These are phyloP conservation scores for Invenusta paracnida DNA, from an alignment of 2,888 invertebrate genomes.

Conservation along the genomic window DNA sequence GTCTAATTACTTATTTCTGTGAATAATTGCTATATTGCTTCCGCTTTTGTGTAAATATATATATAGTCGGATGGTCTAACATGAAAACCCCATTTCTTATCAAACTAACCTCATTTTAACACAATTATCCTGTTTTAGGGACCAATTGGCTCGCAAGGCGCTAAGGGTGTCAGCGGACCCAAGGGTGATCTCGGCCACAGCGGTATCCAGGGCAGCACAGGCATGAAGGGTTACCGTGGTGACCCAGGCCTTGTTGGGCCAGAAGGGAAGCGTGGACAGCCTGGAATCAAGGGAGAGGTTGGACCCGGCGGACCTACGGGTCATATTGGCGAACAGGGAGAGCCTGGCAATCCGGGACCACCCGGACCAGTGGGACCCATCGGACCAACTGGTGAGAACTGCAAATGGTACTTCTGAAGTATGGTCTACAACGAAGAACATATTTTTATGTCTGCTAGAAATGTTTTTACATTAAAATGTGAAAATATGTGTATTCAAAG, in stretches of 20 bases:
- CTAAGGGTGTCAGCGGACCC: neutral
- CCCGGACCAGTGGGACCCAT: neutral
- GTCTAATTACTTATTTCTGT: too few relatives aligned
- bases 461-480: too few relatives aligned
- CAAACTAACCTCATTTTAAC: too few relatives aligned
- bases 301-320: constrained; percentile 41
- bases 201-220: constrained; percentile 36
- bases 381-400: neutral
- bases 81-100: too few relatives aligned
- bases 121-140: too few relatives aligned
- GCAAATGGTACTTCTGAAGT: too few relatives aligned
- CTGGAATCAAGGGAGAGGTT: constrained; percentile 33
- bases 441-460: too few relatives aligned
- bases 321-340: constrained; percentile 21
- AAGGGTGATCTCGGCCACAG: constrained; percentile 40
- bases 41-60: too few relatives aligned
- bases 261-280: constrained; percentile 40
- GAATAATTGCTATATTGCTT: too few relatives aligned
- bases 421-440: too few relatives aligned
- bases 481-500: too few relatives aligned
- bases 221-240: constrained; percentile 39
- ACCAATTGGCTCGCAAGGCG: constrained; percentile 31
- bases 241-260: constrained; percentile 35
- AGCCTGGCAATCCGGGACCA: constrained; percentile 30
- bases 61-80: too few relatives aligned